These are phyloP conservation scores for Rhynchotus rufescens DNA, from an alignment of 2,797 vertebrate genomes.

Conservation along the genomic window DNA sequence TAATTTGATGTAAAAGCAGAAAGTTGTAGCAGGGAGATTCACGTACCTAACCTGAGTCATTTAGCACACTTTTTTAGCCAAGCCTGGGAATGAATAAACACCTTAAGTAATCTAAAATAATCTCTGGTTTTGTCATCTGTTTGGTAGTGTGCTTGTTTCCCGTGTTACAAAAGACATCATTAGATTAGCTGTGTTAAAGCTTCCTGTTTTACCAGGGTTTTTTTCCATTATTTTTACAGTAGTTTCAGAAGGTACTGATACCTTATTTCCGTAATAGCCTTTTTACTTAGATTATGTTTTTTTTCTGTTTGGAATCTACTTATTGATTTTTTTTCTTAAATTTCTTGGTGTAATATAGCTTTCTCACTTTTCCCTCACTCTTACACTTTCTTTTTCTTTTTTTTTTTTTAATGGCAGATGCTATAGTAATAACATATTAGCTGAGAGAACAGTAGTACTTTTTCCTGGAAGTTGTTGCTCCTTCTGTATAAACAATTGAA, in stretches of 20 bases:
- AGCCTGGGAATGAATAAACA: slow-evolving; percentile 39
- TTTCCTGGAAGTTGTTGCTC: background rate
- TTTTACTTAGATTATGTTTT: background rate
- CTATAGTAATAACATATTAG: background rate
- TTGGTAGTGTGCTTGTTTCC: background rate
- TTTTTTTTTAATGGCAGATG: background rate
- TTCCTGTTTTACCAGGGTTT: slow-evolving; percentile 50
- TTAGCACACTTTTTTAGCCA: background rate
- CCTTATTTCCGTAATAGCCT: slow-evolving; percentile 22
- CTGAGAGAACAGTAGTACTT: background rate
- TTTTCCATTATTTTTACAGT: slow-evolving; percentile 58
- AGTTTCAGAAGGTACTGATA: background rate
- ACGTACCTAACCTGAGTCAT: background rate
- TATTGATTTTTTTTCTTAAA: background rate
- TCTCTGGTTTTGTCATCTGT: slow-evolving; percentile 54
- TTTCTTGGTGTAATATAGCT: background rate
- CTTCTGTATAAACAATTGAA: background rate
- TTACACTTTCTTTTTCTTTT: background rate
- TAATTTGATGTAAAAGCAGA: background rate
- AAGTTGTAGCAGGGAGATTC: background rate
- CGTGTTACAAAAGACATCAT: slow-evolving; percentile 16
- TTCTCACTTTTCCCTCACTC: slow-evolving; percentile 1
- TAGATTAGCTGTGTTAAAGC: slow-evolving; percentile 45
- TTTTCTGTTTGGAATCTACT: background rate
- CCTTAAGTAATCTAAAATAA: slow-evolving; percentile 45